These are phyloP conservation scores for Paedocypris sp. DNA, from an alignment of 2,113 vertebrate genomes.

Conservation along the genomic window DNA sequence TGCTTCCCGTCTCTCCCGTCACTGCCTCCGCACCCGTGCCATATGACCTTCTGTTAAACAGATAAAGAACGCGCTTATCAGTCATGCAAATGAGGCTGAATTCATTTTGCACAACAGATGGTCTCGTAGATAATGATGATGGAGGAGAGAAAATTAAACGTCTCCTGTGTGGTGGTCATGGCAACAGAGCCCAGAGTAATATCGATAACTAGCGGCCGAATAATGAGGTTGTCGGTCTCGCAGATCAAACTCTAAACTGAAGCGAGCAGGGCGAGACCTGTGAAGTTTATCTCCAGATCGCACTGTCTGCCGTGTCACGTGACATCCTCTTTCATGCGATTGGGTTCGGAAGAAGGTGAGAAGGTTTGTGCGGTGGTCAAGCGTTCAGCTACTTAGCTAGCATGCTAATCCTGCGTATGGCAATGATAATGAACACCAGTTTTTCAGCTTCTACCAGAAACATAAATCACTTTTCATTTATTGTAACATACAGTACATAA, in stretches of 20 bases:
- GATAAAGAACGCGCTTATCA: conserved; percentile 99
- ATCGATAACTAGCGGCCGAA: conserved; percentile 99
- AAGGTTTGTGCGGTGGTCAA: no score
- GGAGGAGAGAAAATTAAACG: conserved; percentile 99
- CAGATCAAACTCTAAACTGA: conserved; percentile 81
- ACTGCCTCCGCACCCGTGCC: conserved; percentile 91
- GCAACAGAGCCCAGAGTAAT: conserved; percentile 97
- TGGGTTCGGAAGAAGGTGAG: no score
- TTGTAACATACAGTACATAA: no score
- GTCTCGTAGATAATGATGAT: conserved; percentile 99
- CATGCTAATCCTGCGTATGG: no score
- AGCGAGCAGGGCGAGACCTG: conserved; percentile 69
- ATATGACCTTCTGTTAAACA: conserved; percentile 99
- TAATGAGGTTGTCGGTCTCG: conserved; percentile 99
- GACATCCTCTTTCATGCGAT: background rate
- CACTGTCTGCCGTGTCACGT: background rate
- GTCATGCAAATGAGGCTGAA: conserved; percentile 99
- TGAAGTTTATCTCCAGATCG: conserved; percentile 28
- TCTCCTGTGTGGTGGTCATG: conserved; percentile 99
- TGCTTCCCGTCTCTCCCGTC: conserved; percentile 52
- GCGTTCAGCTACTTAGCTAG: no score
- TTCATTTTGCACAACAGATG: conserved; percentile 99
- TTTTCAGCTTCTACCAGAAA: no score
- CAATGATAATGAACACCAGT: no score
- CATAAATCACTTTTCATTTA: no score